Conservation (phyloP, 2,113 vertebrate genomes). For the Eurypyga helias region DNA sequence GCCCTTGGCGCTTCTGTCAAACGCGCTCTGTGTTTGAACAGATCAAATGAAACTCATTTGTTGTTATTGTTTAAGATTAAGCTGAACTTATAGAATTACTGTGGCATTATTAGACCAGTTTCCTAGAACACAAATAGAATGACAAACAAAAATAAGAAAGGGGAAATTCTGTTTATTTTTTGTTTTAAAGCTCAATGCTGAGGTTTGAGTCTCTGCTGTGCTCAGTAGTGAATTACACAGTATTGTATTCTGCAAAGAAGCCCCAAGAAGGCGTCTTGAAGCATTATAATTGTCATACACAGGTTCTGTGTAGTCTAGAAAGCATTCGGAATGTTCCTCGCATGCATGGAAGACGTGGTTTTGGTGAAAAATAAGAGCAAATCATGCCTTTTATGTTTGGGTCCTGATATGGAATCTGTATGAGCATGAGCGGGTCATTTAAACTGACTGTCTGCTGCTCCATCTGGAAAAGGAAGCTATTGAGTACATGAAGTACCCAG, state of each 20-base stretch:
- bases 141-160: not conserved
- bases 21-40: slow-evolving; percentile 24
- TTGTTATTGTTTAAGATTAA: slow-evolving; percentile 77
- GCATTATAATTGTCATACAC: not conserved
- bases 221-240: not conserved
- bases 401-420: not conserved
- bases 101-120: slow-evolving; percentile 7
- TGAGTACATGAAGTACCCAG: not conserved
- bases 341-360: not conserved
- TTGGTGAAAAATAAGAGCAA: not conserved
- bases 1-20: slow-evolving; percentile 52
- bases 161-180: slow-evolving; percentile 51
- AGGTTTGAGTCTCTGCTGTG: not conserved
- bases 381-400: not conserved
- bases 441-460: not conserved
- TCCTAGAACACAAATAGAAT: slow-evolving; percentile 63
- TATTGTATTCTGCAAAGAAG: not conserved
- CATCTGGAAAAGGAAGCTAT: not conserved
- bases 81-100: slow-evolving; percentile 66
- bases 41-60: slow-evolving; percentile 76
- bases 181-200: slow-evolving; percentile 24
- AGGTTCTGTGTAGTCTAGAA: not conserved
- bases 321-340: not conserved
- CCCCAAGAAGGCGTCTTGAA: not conserved
- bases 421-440: not conserved